Conservation (phyloP, 2,113 vertebrate genomes). For the Myiopsitta monachus region DNA sequence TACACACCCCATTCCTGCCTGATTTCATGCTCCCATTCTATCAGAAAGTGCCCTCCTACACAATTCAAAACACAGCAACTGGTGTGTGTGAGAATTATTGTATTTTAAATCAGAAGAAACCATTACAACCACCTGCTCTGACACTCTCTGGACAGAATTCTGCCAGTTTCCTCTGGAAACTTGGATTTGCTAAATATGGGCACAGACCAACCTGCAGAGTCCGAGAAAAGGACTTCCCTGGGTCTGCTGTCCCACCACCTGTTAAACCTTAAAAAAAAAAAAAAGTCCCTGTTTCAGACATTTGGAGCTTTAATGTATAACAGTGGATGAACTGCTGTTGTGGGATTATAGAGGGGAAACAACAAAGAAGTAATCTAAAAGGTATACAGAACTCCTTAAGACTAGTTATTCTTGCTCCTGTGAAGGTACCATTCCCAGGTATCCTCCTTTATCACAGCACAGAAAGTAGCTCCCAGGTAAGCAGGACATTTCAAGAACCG, state of each 20-base stretch:
- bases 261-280: neutral
- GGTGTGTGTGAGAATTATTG: constrained; percentile 4
- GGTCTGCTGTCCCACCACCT: neutral
- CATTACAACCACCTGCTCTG: neutral
- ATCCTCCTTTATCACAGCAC: neutral
- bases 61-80: constrained; percentile 13
- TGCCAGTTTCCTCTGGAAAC: neutral
- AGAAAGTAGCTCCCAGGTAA: neutral
- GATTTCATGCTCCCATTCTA: constrained; percentile 66
- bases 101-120: neutral
- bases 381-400: neutral
- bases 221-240: neutral
- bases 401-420: neutral
- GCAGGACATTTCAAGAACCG: neutral
- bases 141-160: neutral
- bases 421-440: neutral
- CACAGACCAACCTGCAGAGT: neutral
- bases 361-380: neutral
- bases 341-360: neutral
- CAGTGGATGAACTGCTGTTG: neutral
- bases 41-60: constrained; percentile 40
- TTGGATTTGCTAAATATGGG: neutral
- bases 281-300: neutral
- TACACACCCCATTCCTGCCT: constrained; percentile 45
- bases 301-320: neutral